Conservation (phyloP, 2,797 vertebrate species). For the Serranus cabrilla region DNA sequence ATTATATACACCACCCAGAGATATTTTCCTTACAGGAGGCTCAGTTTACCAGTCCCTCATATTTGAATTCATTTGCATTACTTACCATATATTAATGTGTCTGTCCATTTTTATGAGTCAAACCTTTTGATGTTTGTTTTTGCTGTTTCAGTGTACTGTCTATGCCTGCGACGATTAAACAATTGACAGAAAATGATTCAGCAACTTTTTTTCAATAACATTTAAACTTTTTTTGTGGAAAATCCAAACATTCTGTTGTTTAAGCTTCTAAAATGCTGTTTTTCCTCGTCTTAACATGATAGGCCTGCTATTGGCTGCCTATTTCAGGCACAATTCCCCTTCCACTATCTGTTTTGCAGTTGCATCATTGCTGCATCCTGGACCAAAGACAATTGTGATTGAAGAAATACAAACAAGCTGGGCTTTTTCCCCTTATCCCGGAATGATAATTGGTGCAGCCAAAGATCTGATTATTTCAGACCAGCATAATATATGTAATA, state of each 20-base stretch:
- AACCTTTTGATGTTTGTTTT: slow-evolving; percentile 4
- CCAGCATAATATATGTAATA: neutral
- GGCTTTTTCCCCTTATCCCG: too few species aligned
- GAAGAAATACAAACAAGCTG: too few species aligned
- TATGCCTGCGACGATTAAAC: neutral
- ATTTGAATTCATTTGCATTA: slow-evolving; percentile 60
- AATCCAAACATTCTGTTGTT: neutral
- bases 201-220: neutral
- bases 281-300: neutral
- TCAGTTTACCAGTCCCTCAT: slow-evolving; percentile 20
- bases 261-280: neutral
- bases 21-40: slow-evolving; percentile 38
- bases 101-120: slow-evolving; percentile 25
- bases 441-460: too few species aligned
- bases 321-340: too few species aligned
- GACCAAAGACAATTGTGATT: too few species aligned
- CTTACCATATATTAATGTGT: slow-evolving; percentile 54
- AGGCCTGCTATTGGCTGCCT: too few species aligned
- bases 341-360: too few species aligned
- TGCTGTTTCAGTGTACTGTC: neutral
- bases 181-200: neutral
- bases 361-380: too few species aligned
- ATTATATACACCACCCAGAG: slow-evolving; percentile 39
- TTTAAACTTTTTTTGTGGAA: too few species aligned
- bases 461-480: too few species aligned